phyloP scores from a whole-genome alignment of 2,888 invertebrate genomes.

The Stegana nigrithorax region DNA sequence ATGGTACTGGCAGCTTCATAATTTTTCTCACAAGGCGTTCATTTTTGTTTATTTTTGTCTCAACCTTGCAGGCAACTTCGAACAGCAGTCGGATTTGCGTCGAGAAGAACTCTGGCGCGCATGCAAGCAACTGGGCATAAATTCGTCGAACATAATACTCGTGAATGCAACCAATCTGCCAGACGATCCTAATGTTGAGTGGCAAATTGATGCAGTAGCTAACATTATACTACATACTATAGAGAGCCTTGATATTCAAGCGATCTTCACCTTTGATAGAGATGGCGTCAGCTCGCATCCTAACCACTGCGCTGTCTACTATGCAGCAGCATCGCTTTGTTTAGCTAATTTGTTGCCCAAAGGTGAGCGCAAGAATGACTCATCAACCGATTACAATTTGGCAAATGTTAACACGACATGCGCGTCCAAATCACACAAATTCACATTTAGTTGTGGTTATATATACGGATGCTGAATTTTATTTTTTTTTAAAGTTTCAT shows the following conservation, averaged over 20 bases:
- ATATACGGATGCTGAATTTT: no score
- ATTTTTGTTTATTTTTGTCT: no score
- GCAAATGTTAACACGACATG: no score
- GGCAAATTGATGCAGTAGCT: slow-evolving; percentile 78
- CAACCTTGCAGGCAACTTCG: slow-evolving; percentile 75
- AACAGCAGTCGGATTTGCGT: slow-evolving; percentile 75
- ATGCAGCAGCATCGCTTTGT: slow-evolving; percentile 83
- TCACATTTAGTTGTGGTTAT: no score
- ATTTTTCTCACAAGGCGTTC: no score
- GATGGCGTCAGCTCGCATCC: slow-evolving; percentile 92
- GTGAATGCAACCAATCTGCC: slow-evolving; percentile 79
- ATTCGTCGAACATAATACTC: slow-evolving; percentile 79
- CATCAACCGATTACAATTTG: slow-evolving; percentile 27
- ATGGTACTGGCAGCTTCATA: slow-evolving; percentile 74
- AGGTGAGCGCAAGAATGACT: slow-evolving; percentile 72
- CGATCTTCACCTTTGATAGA: slow-evolving; percentile 93
- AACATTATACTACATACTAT: slow-evolving; percentile 76
- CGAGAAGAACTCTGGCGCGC: slow-evolving; percentile 86
- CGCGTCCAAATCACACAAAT: no score
- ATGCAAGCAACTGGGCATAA: slow-evolving; percentile 83
- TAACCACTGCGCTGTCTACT: slow-evolving; percentile 90
- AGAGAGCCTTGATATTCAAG: slow-evolving; percentile 81
- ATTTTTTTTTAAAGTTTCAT: no score
- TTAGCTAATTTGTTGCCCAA: slow-evolving; percentile 80
- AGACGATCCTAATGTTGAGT: slow-evolving; percentile 81